phyloP scores from a whole-genome alignment of 2,888 invertebrate species.

The Drosophila greeni region DNA sequence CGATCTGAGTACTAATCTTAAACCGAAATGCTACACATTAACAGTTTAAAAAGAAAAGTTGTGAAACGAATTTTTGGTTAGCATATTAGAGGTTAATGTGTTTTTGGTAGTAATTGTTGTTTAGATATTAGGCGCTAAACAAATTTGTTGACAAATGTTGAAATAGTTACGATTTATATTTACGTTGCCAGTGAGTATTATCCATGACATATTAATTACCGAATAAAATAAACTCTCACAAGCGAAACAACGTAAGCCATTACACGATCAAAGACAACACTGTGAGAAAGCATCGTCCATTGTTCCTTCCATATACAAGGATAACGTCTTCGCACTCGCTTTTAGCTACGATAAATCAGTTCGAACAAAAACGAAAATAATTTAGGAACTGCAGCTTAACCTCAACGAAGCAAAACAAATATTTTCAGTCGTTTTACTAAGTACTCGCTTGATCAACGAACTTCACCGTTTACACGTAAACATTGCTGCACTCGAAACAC shows the following conservation, averaged over 20 bases:
- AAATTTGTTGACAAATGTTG: conserved; percentile 51
- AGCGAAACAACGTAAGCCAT: conserved; percentile 24
- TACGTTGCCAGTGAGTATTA: conserved; percentile 53
- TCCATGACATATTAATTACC: conserved; percentile 29
- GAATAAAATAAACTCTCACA: conserved; percentile 20
- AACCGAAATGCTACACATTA: neutral
- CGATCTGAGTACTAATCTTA: conserved; percentile 9
- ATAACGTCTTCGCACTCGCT: conserved; percentile 58
- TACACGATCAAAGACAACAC: conserved; percentile 53
- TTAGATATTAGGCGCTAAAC: conserved; percentile 56
- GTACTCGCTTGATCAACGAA: conserved; percentile 47
- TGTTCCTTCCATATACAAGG: conserved; percentile 71
- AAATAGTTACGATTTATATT: conserved; percentile 65
- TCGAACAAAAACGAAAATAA: conserved; percentile 12
- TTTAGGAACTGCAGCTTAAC: conserved; percentile 34
- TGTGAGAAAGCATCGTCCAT: conserved; percentile 71
- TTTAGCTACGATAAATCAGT: conserved; percentile 40
- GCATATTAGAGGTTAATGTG: conserved; percentile 59
- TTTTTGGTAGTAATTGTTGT: conserved; percentile 54
- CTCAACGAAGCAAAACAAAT: conserved; percentile 21
- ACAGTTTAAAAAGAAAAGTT: conserved; percentile 16
- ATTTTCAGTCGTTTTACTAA: conserved; percentile 47
- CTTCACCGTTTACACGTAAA: conserved; percentile 21
- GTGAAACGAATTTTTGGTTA: conserved; percentile 60
- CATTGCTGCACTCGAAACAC: conserved; percentile 25